Conservation (phyloP, 2,888 invertebrate genomes). For the Aradus depressus region DNA sequence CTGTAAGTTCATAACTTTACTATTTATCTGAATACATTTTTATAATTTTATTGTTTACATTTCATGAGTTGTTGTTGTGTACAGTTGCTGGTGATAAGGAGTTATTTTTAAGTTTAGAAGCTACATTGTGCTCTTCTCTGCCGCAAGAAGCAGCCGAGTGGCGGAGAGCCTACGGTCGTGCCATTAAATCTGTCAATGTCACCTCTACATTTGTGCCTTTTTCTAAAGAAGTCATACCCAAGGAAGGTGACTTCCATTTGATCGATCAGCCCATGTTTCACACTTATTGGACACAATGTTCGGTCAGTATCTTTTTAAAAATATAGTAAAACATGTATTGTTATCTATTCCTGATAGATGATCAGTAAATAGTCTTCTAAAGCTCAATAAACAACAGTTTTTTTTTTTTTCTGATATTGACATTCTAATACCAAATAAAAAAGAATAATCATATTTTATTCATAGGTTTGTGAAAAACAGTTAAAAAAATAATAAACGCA, state of each 20-base stretch:
- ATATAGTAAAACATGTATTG: too few relatives aligned
- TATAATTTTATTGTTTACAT: slow-evolving; percentile 13
- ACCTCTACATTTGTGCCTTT: slow-evolving; percentile 73
- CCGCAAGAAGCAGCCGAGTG: slow-evolving; percentile 85
- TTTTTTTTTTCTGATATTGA: too few relatives aligned
- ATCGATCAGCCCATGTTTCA: slow-evolving; percentile 84
- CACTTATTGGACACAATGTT: slow-evolving; percentile 90
- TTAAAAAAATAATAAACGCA: too few relatives aligned
- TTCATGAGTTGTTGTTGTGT: slow-evolving; percentile 8
- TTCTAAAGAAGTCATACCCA: slow-evolving; percentile 59
- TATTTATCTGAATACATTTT: slow-evolving; percentile 22
- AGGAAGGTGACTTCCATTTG: slow-evolving; percentile 62
- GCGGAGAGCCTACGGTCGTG: slow-evolving; percentile 79
- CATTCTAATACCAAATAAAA: too few relatives aligned
- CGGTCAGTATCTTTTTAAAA: slow-evolving; percentile 53
- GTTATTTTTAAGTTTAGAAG: slow-evolving; percentile 70
- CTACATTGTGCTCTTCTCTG: slow-evolving; percentile 63
- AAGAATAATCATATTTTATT: too few relatives aligned
- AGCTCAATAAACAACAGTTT: too few relatives aligned
- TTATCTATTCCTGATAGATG: background rate
- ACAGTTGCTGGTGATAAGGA: slow-evolving; percentile 75
- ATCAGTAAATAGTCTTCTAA: too few relatives aligned
- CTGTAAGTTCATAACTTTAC: slow-evolving; percentile 45
- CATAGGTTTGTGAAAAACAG: too few relatives aligned
- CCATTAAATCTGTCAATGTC: slow-evolving; percentile 70